Evolutionary conservation across 2,113 vertebrate genomes (phyloP).

Genomic region (Thalassarche chlororhynchos): DNA sequence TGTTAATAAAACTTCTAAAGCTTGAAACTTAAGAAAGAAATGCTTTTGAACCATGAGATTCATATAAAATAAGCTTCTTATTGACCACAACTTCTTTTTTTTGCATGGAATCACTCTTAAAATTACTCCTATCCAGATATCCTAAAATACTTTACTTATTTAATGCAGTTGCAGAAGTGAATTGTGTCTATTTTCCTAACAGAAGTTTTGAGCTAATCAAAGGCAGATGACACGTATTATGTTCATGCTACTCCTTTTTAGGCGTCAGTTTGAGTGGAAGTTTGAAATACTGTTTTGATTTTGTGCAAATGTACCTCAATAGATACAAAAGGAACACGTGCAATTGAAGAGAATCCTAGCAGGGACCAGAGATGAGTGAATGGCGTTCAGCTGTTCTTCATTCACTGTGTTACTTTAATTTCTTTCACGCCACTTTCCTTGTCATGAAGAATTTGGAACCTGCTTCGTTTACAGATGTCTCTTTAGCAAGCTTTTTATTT

Average conservation of each 20-base stretch:
- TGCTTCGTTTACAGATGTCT: neutral
- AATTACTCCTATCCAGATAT: neutral
- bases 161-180: neutral
- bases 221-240: neutral
- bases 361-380: neutral
- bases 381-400: neutral
- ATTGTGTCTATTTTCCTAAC: neutral
- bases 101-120: neutral
- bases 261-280: neutral
- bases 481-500: neutral
- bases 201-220: neutral
- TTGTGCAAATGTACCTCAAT: neutral
- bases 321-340: neutral
- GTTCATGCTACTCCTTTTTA: neutral
- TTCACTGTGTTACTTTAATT: neutral
- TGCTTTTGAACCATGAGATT: neutral
- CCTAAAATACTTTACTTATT: neutral
- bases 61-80: neutral
- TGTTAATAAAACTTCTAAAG: neutral
- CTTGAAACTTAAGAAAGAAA: neutral
- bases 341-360: neutral
- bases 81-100: neutral
- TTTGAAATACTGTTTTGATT: neutral
- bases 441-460: neutral
- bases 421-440: neutral